Evolutionary conservation across 2,888 invertebrate genomes (phyloP).

Genomic region (Phania funesta): DNA sequence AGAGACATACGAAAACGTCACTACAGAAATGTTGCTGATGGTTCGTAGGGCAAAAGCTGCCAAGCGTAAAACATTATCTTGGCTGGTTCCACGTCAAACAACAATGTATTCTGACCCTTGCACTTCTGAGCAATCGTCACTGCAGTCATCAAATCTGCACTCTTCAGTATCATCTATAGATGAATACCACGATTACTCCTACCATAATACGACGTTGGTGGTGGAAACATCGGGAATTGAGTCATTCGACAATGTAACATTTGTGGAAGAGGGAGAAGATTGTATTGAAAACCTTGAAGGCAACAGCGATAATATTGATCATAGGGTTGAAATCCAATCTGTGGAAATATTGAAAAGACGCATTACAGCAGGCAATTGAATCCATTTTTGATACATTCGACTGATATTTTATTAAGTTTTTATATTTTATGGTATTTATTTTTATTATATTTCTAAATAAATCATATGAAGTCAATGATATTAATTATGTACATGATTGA

Average conservation of each 20-base stretch:
- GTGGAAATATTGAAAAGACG: background rate
- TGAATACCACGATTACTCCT: background rate
- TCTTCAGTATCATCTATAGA: background rate
- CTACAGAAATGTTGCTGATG: slow-evolving; percentile 17
- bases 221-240: background rate
- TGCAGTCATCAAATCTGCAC: background rate
- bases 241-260: slow-evolving; percentile 14
- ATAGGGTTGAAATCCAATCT: slow-evolving; percentile 3
- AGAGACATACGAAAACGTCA: slow-evolving; percentile 4
- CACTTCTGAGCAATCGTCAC: slow-evolving; percentile 11
- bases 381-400: slow-evolving; percentile 7
- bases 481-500: background rate
- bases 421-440: background rate
- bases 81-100: background rate
- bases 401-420: background rate
- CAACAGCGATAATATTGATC: background rate
- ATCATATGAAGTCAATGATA: background rate
- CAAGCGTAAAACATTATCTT: slow-evolving; percentile 7
- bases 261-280: slow-evolving; percentile 2
- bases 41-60: no score
- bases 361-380: background rate
- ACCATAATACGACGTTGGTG: background rate
- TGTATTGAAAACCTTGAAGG: background rate
- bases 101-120: background rate
- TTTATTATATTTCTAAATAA: background rate